Percentiles rank a stretch among this genome's conserved stretches.
phyloP scores from a whole-genome alignment of 2,888 invertebrate genomes.

The Drosophila borborema region DNA sequence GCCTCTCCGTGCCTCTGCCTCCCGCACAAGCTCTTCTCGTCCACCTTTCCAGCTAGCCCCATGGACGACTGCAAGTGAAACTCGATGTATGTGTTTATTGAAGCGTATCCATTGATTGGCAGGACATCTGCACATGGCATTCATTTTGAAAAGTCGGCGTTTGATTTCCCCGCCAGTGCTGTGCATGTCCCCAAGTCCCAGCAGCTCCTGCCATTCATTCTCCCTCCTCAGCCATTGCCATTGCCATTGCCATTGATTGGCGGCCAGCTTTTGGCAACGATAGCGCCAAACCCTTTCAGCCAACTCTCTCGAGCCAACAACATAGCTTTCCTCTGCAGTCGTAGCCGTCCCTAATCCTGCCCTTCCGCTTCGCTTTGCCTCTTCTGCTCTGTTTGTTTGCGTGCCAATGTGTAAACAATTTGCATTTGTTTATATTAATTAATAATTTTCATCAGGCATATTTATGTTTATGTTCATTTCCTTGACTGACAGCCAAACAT shows the following conservation, averaged over 20 bases:
- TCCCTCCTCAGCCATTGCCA: not conserved
- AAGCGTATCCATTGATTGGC: slow-evolving; percentile 84
- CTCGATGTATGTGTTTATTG: slow-evolving; percentile 79
- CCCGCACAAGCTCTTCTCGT: not conserved
- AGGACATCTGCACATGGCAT: slow-evolving; percentile 84
- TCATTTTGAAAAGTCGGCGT: slow-evolving; percentile 77
- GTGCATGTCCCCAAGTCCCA: slow-evolving; percentile 4
- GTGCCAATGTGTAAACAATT: slow-evolving; percentile 62
- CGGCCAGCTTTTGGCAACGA: slow-evolving; percentile 54
- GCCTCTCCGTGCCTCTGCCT: not conserved
- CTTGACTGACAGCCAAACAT: slow-evolving; percentile 32
- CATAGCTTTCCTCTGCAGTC: not conserved
- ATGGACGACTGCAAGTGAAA: slow-evolving; percentile 50
- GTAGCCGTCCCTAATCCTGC: not conserved
- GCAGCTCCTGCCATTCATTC: not conserved
- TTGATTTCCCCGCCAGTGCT: slow-evolving; percentile 24
- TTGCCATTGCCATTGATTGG: slow-evolving; percentile 57
- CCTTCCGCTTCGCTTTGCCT: not conserved
- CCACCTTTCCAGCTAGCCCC: slow-evolving; percentile 17
- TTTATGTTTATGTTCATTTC: slow-evolving; percentile 25
- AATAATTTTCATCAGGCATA: slow-evolving; percentile 54
- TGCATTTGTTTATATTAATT: slow-evolving; percentile 74
- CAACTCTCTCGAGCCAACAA: slow-evolving; percentile 1
- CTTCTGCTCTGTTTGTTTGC: slow-evolving; percentile 46
- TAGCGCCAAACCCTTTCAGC: slow-evolving; percentile 1